Conservation (phyloP, 2,888 invertebrate species). For the Scelioninae gen. 2 region DNA sequence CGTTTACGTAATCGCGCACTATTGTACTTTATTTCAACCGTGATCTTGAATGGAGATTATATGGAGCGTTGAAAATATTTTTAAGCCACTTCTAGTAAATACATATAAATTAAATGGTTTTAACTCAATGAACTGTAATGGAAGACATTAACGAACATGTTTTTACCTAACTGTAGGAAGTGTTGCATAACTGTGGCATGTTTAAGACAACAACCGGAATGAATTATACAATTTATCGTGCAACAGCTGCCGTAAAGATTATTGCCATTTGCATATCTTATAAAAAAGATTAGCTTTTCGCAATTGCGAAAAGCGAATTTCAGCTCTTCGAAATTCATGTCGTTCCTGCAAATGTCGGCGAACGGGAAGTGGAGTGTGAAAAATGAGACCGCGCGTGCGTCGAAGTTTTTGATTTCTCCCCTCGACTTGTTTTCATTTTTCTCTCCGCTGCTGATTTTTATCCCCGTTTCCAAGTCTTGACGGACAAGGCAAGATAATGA, state of each 20-base stretch:
- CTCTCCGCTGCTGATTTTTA: background rate
- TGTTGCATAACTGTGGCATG: conserved; percentile 37
- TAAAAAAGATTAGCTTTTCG: conserved; percentile 28
- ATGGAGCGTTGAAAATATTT: conserved; percentile 53
- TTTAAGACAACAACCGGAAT: conserved; percentile 52
- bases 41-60: conserved; percentile 53
- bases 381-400: background rate
- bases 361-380: background rate
- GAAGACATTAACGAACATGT: conserved; percentile 47
- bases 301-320: conserved; percentile 15
- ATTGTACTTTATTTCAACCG: conserved; percentile 49
- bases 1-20: conserved; percentile 27
- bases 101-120: conserved; percentile 40
- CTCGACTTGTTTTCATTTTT: background rate
- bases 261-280: conserved; percentile 42
- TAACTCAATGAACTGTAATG: conserved; percentile 48
- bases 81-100: conserved; percentile 20
- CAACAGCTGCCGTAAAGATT: conserved; percentile 50
- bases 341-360: too few species aligned
- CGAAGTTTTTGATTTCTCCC: background rate
- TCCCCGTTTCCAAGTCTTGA: background rate
- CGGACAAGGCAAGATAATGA: conserved; percentile 35
- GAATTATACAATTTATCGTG: conserved; percentile 54
- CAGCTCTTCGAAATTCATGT: background rate
- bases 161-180: conserved; percentile 51